A percentile compares a stretch with the other conserved stretches of the same genome.
Evolutionary conservation across 2,888 invertebrate species (phyloP).

Genomic region (Drosophila anomalata): DNA sequence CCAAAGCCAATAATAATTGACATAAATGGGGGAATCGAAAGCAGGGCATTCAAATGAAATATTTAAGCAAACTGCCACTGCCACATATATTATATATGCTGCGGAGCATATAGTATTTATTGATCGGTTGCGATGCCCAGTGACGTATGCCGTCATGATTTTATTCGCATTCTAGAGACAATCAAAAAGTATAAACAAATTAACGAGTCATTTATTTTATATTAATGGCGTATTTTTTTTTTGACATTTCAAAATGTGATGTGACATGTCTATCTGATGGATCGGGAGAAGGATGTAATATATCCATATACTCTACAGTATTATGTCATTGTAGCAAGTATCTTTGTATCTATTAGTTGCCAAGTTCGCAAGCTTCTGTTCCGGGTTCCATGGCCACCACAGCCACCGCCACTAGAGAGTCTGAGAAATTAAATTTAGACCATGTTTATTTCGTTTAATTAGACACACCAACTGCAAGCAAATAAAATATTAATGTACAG

Average conservation of each 20-base stretch:
- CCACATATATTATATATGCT: not conserved
- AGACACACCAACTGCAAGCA: conserved; percentile 70
- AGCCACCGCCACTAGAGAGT: conserved; percentile 51
- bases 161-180: not conserved
- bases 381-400: conserved; percentile 47
- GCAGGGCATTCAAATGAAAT: conserved; percentile 65
- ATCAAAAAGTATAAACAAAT: conserved; percentile 4
- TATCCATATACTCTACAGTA: not conserved
- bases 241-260: not conserved
- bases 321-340: conserved; percentile 2
- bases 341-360: conserved; percentile 14
- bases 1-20: conserved; percentile 73
- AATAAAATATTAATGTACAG: conserved; percentile 71
- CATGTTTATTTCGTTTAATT: conserved; percentile 75
- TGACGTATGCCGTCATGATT: conserved; percentile 33
- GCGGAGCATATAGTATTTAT: conserved; percentile 28
- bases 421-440: conserved; percentile 69
- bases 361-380: conserved; percentile 12
- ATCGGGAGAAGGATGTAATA: not conserved
- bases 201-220: not conserved
- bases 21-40: conserved; percentile 57
- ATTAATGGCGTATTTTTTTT: not conserved
- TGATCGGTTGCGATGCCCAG: conserved; percentile 43
- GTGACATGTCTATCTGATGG: too few species aligned
- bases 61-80: conserved; percentile 41